These are phyloP conservation scores for Siniperca scherzeri DNA, from an alignment of 2,797 vertebrate genomes.

Conservation along the genomic window DNA sequence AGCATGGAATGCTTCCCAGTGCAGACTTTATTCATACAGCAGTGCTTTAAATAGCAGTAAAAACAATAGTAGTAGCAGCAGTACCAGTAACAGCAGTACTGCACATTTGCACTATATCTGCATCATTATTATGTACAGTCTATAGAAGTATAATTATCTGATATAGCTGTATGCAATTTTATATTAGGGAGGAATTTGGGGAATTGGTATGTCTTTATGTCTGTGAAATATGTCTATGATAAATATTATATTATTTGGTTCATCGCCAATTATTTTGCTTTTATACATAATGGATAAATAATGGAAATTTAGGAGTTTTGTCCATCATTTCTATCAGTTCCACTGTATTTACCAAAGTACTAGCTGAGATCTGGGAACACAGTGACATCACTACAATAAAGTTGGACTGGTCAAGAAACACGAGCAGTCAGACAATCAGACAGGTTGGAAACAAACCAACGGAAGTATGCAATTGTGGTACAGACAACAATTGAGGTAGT, in stretches of 20 bases:
- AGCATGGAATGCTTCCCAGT: background rate
- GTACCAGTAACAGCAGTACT: background rate
- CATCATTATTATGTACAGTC: background rate
- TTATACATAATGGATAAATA: background rate
- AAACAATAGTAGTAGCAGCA: background rate
- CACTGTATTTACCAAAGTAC: background rate
- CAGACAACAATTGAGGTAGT: background rate
- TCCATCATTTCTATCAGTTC: background rate
- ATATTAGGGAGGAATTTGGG: background rate
- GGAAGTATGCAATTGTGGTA: background rate
- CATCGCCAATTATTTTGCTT: background rate
- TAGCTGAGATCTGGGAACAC: background rate
- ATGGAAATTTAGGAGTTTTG: background rate
- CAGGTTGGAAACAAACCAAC: too few species aligned
- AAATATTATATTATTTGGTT: background rate
- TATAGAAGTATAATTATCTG: background rate
- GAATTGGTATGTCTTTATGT: background rate
- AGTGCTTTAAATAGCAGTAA: background rate
- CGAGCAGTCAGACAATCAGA: too few species aligned
- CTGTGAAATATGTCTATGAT: background rate
- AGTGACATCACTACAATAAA: too few species aligned
- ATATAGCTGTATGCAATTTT: background rate
- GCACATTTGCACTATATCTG: background rate
- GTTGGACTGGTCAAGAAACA: too few species aligned
- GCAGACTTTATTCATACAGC: background rate